Conservation (phyloP, 2,888 invertebrate species). For the Orthosia gothica region DNA sequence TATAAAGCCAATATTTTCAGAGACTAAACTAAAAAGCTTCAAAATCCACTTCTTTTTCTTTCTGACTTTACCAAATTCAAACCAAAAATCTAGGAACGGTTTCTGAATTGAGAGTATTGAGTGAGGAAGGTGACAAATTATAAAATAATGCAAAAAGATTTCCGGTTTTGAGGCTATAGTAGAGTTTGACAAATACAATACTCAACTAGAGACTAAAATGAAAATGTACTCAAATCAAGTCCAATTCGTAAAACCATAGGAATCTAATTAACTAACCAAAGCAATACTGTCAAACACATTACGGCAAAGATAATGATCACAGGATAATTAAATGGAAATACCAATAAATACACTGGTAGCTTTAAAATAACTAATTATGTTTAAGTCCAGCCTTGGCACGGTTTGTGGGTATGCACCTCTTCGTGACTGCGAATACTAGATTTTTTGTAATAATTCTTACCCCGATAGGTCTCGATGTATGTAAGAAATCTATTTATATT, state of each 20-base stretch:
- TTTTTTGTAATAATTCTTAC: conserved; percentile 52
- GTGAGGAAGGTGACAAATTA: too few species aligned
- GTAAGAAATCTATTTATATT: conserved; percentile 27
- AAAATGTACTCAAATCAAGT: not conserved
- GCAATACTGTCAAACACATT: conserved; percentile 43
- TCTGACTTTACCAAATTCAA: not conserved
- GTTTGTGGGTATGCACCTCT: conserved; percentile 57
- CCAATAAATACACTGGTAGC: conserved; percentile 58
- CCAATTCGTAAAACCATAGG: conserved; percentile 10
- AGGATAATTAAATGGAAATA: conserved; percentile 67
- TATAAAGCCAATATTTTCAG: too few species aligned
- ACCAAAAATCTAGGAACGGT: not conserved
- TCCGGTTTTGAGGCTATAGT: too few species aligned
- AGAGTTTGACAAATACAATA: too few species aligned
- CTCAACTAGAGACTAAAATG: not conserved
- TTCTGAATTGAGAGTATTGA: too few species aligned
- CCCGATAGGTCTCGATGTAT: conserved; percentile 26
- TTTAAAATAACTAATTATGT: conserved; percentile 69
- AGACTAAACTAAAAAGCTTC: not conserved
- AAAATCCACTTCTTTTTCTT: not conserved
- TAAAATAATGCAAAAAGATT: too few species aligned
- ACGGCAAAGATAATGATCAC: conserved; percentile 51
- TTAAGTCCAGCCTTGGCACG: conserved; percentile 66
- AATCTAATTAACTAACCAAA: conserved; percentile 20
- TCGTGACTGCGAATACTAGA: conserved; percentile 62